Conservation (phyloP, 2,797 vertebrate genomes). For the Carapus acus region DNA sequence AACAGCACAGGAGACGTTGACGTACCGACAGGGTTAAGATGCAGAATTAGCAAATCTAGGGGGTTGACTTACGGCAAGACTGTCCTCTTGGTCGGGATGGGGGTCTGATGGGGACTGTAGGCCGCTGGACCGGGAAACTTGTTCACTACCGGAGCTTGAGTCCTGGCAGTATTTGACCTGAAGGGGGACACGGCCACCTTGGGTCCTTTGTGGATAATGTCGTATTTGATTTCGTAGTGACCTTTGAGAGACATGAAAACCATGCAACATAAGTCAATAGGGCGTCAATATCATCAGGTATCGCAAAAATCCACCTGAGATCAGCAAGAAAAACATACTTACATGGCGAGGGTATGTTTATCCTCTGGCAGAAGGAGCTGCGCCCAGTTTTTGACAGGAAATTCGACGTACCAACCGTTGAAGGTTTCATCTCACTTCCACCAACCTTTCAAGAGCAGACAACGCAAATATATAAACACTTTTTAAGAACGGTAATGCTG, state of each 20-base stretch:
- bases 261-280: too few species aligned
- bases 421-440: slow-evolving; percentile 54
- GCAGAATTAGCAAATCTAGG: not conserved
- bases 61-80: slow-evolving; percentile 59
- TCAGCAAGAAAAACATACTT: slow-evolving; percentile 18
- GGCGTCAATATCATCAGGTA: too few species aligned
- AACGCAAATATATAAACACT: not conserved
- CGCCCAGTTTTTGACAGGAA: slow-evolving; percentile 72
- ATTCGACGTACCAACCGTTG: slow-evolving; percentile 52
- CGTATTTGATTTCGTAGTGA: slow-evolving; percentile 66
- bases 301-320: too few species aligned
- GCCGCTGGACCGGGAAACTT: slow-evolving; percentile 68
- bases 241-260: slow-evolving; percentile 48
- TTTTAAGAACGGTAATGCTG: not conserved
- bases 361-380: not conserved
- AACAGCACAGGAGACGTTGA: slow-evolving; percentile 17
- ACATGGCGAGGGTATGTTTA: slow-evolving; percentile 68
- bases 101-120: slow-evolving; percentile 60
- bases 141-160: slow-evolving; percentile 30
- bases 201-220: slow-evolving; percentile 57
- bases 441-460: slow-evolving; percentile 40
- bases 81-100: slow-evolving; percentile 47
- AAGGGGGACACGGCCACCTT: slow-evolving; percentile 67
- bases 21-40: not conserved
- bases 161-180: slow-evolving; percentile 62